phyloP scores from a whole-genome alignment of 2,888 invertebrate species.

The Eudasyphora cyanicolor region DNA sequence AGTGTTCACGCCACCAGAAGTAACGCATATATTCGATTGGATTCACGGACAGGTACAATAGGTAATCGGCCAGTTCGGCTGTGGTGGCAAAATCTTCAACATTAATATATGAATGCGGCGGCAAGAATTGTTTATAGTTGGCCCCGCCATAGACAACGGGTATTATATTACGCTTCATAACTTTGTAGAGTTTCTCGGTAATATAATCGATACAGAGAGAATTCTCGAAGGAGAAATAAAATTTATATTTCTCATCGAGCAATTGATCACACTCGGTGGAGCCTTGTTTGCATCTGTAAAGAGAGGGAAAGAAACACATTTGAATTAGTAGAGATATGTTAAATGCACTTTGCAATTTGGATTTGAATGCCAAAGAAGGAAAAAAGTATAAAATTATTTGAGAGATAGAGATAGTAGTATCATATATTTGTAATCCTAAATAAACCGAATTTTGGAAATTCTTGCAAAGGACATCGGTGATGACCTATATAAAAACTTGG shows the following conservation, averaged over 20 bases:
- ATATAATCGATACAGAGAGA: constrained; percentile 86
- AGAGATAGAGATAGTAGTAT: too few species aligned
- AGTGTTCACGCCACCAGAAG: constrained; percentile 84
- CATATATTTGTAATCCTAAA: too few species aligned
- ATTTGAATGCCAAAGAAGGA: too few species aligned
- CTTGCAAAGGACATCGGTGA: too few species aligned
- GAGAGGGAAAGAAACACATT: constrained; percentile 12
- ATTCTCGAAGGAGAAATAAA: constrained; percentile 86
- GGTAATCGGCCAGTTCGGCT: constrained; percentile 82
- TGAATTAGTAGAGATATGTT: not conserved
- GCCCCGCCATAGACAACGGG: constrained; percentile 87
- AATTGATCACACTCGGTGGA: constrained; percentile 77
- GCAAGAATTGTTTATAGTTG: constrained; percentile 83
- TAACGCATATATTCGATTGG: constrained; percentile 83
- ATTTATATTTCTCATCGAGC: constrained; percentile 83
- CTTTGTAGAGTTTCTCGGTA: constrained; percentile 82
- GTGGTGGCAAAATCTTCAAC: constrained; percentile 83
- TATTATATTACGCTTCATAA: constrained; percentile 80
- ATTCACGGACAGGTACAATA: constrained; percentile 79
- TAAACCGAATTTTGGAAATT: too few species aligned
- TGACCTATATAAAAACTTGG: too few species aligned
- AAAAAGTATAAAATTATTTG: too few species aligned
- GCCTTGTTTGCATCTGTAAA: constrained; percentile 72
- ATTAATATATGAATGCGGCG: constrained; percentile 84
- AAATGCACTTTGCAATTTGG: too few species aligned